Evolutionary conservation across 2,888 invertebrate species (phyloP).

Genomic region (Sesia bembeciformis): DNA sequence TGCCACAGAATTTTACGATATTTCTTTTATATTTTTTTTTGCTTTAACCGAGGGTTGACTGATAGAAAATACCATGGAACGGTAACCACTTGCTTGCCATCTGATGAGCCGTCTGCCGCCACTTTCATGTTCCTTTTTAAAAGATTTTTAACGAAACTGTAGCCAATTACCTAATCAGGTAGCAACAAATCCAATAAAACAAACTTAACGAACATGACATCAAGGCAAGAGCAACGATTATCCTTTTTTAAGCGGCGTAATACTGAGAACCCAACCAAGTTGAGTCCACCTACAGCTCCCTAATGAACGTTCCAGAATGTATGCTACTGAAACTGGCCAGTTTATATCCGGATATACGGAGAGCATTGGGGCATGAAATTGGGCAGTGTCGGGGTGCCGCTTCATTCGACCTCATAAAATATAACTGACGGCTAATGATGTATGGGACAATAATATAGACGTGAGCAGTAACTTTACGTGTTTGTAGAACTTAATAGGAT

Average conservation of each 20-base stretch:
- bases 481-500: not conserved
- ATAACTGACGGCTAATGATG: slow-evolving; percentile 31
- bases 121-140: no score
- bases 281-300: not conserved
- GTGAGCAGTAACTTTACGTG: not conserved
- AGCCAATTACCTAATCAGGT: no score
- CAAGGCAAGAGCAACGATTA: no score
- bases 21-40: no score
- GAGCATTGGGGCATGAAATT: slow-evolving; percentile 30
- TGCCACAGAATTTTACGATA: no score
- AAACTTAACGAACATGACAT: no score
- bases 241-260: not conserved
- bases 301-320: not conserved
- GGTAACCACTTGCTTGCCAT: no score
- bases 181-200: no score
- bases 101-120: no score
- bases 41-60: no score
- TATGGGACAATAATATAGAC: slow-evolving; percentile 18
- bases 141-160: no score
- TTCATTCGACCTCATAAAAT: slow-evolving; percentile 24
- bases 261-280: not conserved
- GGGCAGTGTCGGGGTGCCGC: slow-evolving; percentile 18
- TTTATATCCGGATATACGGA: slow-evolving; percentile 14
- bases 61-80: no score
- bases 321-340: not conserved